Evolutionary conservation across 1,140 invertebrate genomes (phyloP), one percentile per base, ranked within the genome.

Genomic region (Thalassaphorura encarpata): DNA sequence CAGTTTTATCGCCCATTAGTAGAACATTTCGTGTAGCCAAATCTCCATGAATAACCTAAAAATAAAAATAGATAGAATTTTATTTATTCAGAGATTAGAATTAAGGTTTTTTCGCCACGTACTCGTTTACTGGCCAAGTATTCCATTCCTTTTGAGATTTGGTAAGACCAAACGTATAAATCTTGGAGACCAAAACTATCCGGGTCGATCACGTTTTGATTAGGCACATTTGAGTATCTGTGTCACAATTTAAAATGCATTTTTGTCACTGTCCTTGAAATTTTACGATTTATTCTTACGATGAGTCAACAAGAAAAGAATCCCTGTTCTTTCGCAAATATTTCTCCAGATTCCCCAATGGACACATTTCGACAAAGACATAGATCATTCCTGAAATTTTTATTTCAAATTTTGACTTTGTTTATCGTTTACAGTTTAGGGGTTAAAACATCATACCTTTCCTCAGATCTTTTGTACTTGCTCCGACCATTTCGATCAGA

Each of bases 261-360:
- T 36, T 11, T 36, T 36, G 11, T 36, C n/a, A n/a, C n/a, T 11
- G 33, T 36, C 33, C n/a, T n/a, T n/a, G n/a, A n/a, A n/a, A n/a
- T n/a, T n/a, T n/a, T n/a, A n/a, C n/a, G n/a, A n/a, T n/a, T n/a
- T n/a, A n/a, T n/a, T n/a, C n/a, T n/a, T n/a, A n/a, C n/a, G n/a
- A n/a, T 36, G 33, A 36, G 33, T 36, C 33, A 11, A n/a, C 11
- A 36, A 36, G 11, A n/a, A 36, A 52, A 27, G 5, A 6, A 24
- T 41, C 3, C 26, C 24, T 11, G 43, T 53, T 48, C 3, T 26
- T 43, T 26, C 26, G 5, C 28, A 53, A 53, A 43, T 42, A 43
- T 4, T 41, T 41, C 29, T 53, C 51, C 51, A 53, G 15, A 53
- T 21, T 53, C 16, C 51, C 51, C 40, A 42, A 26, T 6, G 36